These are phyloP conservation scores for Sebastes glaucus DNA, from an alignment of 2,797 vertebrate species.

Conservation along the genomic window DNA sequence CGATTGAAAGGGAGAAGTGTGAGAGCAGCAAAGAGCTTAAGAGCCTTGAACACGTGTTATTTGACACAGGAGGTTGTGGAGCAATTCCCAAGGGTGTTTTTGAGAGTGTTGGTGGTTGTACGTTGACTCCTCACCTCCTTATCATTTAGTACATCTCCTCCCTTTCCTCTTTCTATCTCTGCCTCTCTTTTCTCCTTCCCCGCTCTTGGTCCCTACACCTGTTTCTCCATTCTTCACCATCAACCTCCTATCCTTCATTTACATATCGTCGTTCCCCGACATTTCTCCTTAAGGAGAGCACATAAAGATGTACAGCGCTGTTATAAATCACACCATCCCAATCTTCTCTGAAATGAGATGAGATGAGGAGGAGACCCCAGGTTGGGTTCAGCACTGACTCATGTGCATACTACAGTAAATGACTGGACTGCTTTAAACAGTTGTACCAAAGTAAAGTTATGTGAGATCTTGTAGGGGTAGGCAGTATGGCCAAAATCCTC, in stretches of 20 bases:
- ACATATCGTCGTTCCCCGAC: conserved; percentile 53
- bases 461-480: neutral
- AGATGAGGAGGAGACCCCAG: conserved; percentile 19
- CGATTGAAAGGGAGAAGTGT: conserved; percentile 15
- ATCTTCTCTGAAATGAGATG: conserved; percentile 43
- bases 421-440: neutral
- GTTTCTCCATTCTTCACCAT: conserved; percentile 42
- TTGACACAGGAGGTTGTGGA: conserved; percentile 47
- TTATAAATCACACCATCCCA: conserved; percentile 53
- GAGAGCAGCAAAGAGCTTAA: conserved; percentile 26
- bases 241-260: conserved; percentile 64
- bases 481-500: too few species aligned
- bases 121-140: conserved; percentile 26
- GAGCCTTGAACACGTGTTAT: conserved; percentile 52
- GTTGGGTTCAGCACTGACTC: neutral
- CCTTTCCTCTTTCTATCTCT: neutral
- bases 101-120: conserved; percentile 32
- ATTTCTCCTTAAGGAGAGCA: conserved; percentile 49
- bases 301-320: conserved; percentile 56
- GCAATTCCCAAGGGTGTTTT: conserved; percentile 35
- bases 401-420: neutral
- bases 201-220: neutral
- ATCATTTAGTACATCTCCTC: conserved; percentile 9
- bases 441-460: neutral
- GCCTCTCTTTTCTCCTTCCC: neutral